phyloP scores from a whole-genome alignment of 2,797 vertebrate genomes.

The Tadarida brasiliensis region DNA sequence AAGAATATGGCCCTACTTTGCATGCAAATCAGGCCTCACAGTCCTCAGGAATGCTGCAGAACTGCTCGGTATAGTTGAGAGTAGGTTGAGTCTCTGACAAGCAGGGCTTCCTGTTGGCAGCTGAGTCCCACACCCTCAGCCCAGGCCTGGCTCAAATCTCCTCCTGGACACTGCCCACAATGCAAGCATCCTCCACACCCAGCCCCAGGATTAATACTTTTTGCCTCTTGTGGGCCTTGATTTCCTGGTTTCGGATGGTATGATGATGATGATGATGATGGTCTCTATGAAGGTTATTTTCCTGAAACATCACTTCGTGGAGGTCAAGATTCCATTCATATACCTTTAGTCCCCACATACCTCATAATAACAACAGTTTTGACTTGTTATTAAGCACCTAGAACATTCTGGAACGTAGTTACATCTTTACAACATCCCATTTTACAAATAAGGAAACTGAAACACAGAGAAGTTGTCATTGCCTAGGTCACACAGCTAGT shows the following conservation, averaged over 20 bases:
- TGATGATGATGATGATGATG: neutral
- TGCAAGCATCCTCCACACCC: neutral
- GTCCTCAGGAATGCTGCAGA: conserved; percentile 9
- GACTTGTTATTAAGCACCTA: neutral
- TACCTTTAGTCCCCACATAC: neutral
- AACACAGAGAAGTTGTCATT: neutral
- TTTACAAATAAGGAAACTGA: neutral
- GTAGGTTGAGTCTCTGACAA: neutral
- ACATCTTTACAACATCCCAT: neutral
- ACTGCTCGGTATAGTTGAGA: fast-evolving
- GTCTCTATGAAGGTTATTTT: neutral
- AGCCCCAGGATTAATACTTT: neutral
- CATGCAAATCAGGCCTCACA: neutral
- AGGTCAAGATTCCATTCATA: neutral
- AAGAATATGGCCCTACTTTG: conserved; percentile 18
- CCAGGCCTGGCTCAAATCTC: neutral
- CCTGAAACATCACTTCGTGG: neutral
- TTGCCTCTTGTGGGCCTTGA: neutral
- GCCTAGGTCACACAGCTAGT: neutral
- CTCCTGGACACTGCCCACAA: neutral
- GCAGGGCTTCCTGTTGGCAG: neutral
- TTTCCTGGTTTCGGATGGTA: conserved; percentile 11
- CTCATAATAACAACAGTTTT: neutral
- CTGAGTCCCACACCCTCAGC: neutral
- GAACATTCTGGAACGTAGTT: neutral